phyloP scores from a whole-genome alignment of 2,888 invertebrate genomes.

The Toxonevra muliebris region DNA sequence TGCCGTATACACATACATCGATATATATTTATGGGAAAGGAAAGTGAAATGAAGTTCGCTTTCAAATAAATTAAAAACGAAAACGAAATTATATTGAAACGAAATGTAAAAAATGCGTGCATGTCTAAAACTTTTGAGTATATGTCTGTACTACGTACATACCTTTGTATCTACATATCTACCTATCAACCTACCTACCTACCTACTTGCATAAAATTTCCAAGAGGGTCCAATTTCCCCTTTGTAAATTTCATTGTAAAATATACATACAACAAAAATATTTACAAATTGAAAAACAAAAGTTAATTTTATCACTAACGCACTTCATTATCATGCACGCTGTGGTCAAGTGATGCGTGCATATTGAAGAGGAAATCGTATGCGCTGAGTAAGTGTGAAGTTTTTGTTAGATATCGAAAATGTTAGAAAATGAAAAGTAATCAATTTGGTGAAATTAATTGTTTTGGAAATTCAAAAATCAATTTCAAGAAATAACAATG shows the following conservation, averaged over 20 bases:
- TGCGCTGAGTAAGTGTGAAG: constrained; percentile 2
- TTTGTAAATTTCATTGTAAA: background rate
- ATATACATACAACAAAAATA: too few relatives aligned
- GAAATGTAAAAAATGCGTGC: too few relatives aligned
- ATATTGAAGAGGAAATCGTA: background rate
- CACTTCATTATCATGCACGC: constrained; percentile 22
- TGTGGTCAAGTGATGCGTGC: constrained; percentile 12
- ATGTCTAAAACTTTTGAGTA: too few relatives aligned
- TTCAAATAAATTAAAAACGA: background rate
- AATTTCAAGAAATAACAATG: too few relatives aligned
- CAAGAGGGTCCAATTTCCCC: constrained; percentile 5
- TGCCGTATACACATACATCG: too few relatives aligned
- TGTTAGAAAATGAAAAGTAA: background rate
- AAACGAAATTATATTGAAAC: too few relatives aligned
- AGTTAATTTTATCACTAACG: background rate
- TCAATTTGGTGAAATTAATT: too few relatives aligned
- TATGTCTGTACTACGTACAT: too few relatives aligned
- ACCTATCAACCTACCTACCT: background rate
- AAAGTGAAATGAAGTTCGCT: constrained; percentile 29
- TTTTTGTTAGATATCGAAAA: constrained; percentile 27
- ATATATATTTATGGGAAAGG: constrained; percentile 13
- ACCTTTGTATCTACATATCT: constrained; percentile 23
- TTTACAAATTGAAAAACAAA: too few relatives aligned
- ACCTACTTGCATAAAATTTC: background rate
- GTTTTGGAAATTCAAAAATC: too few relatives aligned